Conservation (phyloP, 2,888 invertebrate genomes). For the Machimus rusticus region DNA sequence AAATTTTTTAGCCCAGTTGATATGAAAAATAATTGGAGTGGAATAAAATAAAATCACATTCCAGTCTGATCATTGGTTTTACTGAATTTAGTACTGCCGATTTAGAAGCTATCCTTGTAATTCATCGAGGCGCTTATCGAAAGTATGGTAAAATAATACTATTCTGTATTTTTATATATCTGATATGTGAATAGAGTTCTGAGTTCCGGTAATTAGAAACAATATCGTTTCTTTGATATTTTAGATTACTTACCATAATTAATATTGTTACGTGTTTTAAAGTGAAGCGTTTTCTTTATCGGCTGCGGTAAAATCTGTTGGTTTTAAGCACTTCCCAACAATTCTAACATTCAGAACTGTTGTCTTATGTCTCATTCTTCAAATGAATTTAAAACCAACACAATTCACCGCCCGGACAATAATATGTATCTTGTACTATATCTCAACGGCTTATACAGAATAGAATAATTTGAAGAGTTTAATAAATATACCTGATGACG, state of each 20-base stretch:
- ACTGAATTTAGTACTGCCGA: not conserved
- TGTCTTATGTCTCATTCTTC: not conserved
- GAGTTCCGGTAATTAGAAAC: not conserved
- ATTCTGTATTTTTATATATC: not conserved
- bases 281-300: not conserved
- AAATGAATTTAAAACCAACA: not conserved
- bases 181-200: not conserved
- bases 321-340: not conserved
- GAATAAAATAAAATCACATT: not conserved
- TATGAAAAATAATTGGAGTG: not conserved
- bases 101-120: not conserved
- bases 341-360: not conserved
- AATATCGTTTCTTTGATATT: not conserved
- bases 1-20: not conserved
- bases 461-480: not conserved
- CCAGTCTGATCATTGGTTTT: not conserved
- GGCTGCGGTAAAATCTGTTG: not conserved
- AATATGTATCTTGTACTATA: not conserved
- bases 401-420: not conserved
- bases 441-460: not conserved
- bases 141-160: not conserved
- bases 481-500: not conserved
- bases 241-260: not conserved
- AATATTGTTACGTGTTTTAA: not conserved
- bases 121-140: not conserved